Percentiles rank a stretch among this genome's conserved stretches.
These are phyloP conservation scores for Tuta absoluta DNA, from an alignment of 2,888 invertebrate genomes.

Conservation along the genomic window DNA sequence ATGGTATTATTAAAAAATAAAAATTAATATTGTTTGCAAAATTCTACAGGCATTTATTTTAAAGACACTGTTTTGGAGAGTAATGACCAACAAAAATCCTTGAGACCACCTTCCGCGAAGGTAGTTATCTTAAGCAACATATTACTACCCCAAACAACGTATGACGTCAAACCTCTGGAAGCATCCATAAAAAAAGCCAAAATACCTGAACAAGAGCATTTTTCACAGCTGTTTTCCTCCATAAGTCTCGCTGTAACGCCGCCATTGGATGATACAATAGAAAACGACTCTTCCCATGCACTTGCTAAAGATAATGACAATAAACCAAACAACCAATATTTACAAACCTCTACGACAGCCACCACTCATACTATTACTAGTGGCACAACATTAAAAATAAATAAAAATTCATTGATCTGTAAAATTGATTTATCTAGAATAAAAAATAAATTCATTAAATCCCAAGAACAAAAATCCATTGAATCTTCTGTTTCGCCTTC, in stretches of 20 bases:
- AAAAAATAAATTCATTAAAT: background rate
- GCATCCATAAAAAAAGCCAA: background rate
- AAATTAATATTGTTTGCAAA: background rate
- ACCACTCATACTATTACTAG: background rate
- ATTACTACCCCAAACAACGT: constrained; percentile 1
- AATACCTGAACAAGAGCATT: background rate
- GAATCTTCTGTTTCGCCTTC: background rate
- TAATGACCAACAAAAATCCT: constrained; percentile 19
- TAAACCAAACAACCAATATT: background rate
- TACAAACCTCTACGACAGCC: constrained; percentile 1
- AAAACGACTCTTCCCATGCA: background rate
- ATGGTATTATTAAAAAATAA: background rate
- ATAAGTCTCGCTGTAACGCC: background rate
- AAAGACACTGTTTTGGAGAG: background rate
- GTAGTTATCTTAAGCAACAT: constrained; percentile 3
- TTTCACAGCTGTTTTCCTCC: background rate
- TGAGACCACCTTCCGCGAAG: constrained; percentile 7
- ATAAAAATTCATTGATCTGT: background rate
- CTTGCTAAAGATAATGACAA: background rate
- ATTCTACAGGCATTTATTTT: background rate
- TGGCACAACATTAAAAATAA: background rate
- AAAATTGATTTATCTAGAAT: constrained; percentile 7
- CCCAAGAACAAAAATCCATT: background rate
- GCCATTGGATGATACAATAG: background rate
- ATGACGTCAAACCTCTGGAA: background rate